phyloP scores from a whole-genome alignment of 2,888 invertebrate genomes.

The Cybosia mesomella region DNA sequence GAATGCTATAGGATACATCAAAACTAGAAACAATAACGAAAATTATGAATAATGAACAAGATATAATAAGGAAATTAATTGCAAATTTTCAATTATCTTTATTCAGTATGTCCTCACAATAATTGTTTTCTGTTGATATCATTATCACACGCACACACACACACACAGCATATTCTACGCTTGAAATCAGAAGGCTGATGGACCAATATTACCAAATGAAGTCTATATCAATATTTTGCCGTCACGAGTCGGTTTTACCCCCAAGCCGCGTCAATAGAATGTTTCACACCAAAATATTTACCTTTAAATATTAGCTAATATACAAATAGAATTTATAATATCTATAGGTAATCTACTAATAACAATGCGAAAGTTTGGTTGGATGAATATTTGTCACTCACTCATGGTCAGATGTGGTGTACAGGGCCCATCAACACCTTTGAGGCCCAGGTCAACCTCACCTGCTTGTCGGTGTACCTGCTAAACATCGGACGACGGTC shows the following conservation, averaged over 20 bases:
- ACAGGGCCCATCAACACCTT: too few species aligned
- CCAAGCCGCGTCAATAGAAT: not conserved
- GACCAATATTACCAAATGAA: not conserved
- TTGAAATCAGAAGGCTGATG: not conserved
- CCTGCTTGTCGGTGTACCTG: too few species aligned
- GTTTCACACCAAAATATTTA: constrained; percentile 13
- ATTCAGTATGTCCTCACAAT: not conserved
- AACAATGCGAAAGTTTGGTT: too few species aligned
- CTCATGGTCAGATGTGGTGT: too few species aligned
- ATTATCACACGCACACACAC: not conserved
- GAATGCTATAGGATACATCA: not conserved
- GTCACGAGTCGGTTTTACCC: not conserved
- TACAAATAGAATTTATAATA: not conserved
- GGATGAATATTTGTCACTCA: too few species aligned
- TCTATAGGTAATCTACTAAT: too few species aligned
- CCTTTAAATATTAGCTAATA: constrained; percentile 6
- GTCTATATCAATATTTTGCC: not conserved
- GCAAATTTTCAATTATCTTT: not conserved
- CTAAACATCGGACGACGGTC: too few species aligned
- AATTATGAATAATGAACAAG: not conserved
- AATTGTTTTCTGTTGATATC: not conserved
- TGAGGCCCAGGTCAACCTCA: too few species aligned
- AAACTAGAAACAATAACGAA: not conserved
- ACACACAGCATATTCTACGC: not conserved
- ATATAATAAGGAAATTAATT: not conserved